Evolutionary conservation across 2,113 vertebrate genomes (phyloP).

Genomic region (Vidua chalybeata): DNA sequence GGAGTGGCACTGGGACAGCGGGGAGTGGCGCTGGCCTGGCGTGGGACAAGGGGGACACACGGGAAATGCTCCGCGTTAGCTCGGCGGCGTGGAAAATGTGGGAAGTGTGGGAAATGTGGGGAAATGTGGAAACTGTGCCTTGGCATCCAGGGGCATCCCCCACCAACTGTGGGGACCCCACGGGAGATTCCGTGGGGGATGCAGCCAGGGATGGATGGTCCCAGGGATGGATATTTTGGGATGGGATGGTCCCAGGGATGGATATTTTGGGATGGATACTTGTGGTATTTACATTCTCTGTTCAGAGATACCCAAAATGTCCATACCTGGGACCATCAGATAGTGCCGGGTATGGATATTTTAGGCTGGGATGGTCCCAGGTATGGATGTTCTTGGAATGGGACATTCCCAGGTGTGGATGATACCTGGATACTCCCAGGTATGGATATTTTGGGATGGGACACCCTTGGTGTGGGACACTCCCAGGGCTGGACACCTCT

Average conservation of each 20-base stretch:
- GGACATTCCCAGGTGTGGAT: neutral
- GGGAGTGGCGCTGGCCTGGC: constrained; percentile 84
- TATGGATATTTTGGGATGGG: neutral
- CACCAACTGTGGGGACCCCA: rapidly evolving
- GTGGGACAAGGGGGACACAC: neutral
- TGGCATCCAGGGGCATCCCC: rapidly evolving
- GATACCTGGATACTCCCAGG: too few species aligned
- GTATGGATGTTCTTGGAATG: neutral
- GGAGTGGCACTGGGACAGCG: constrained; percentile 71
- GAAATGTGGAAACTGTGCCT: neutral
- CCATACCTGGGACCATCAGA: too few species aligned
- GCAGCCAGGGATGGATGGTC: neutral
- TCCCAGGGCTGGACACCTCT: too few species aligned
- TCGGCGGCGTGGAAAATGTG: neutral
- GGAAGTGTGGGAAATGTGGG: neutral
- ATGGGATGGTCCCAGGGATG: too few species aligned
- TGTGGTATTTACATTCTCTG: too few species aligned
- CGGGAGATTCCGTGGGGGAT: neutral
- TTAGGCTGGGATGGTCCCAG: too few species aligned
- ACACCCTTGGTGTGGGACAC: too few species aligned
- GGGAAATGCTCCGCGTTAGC: rapidly evolving
- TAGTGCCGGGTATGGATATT: neutral
- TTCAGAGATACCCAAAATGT: too few species aligned
- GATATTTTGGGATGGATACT: neutral
- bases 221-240: neutral